Conservation (phyloP, 2,888 invertebrate species). For the Agriopis aurantiaria region DNA sequence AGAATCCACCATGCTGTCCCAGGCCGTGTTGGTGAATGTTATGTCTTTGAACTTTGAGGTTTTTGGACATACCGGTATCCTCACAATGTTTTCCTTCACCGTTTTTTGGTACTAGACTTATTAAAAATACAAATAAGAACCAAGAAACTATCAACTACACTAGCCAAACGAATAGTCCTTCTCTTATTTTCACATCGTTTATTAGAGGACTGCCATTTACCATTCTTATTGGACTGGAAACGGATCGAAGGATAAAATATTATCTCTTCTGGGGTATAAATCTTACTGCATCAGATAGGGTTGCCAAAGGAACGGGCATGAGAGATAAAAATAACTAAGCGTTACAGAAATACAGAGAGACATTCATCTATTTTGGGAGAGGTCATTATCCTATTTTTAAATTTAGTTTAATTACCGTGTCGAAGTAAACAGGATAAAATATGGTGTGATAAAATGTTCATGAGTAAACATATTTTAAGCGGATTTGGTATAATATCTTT, state of each 20-base stretch:
- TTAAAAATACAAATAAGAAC: not conserved
- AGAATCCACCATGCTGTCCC: no score
- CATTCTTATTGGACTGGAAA: constrained; percentile 21
- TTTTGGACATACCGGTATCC: no score
- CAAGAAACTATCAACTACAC: not conserved
- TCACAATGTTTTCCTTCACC: no score
- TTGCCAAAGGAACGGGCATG: constrained; percentile 44
- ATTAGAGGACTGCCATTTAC: constrained; percentile 6
- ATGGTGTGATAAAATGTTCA: constrained; percentile 1
- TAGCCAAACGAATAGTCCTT: not conserved
- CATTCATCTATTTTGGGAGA: constrained; percentile 18
- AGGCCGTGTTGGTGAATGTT: no score
- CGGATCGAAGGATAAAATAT: constrained; percentile 30
- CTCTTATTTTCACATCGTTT: constrained; percentile 29
- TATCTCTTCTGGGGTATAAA: constrained; percentile 55
- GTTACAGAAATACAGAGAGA: constrained; percentile 29
- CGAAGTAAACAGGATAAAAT: constrained; percentile 5
- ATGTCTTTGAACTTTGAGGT: no score
- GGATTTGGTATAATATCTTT: not conserved
- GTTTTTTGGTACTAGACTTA: no score
- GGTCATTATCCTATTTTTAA: constrained; percentile 9
- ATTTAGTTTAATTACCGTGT: constrained; percentile 17
- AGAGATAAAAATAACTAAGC: constrained; percentile 37
- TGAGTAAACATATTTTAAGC: not conserved
- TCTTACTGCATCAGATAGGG: constrained; percentile 62